Evolutionary conservation across 1,140 invertebrate species (phyloP).

Genomic region (Arctopsyche grandis): DNA sequence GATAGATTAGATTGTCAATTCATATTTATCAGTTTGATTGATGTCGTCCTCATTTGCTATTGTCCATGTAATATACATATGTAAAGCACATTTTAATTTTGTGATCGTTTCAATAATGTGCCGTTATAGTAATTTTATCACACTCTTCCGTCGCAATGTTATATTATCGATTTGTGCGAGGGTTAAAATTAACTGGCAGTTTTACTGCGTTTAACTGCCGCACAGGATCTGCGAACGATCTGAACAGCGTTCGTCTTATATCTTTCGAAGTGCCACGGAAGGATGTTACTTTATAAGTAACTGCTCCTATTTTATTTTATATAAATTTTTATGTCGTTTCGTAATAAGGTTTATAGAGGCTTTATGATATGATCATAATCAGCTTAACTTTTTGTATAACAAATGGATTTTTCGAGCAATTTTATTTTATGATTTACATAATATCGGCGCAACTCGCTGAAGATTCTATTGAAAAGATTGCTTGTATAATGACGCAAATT

Average conservation of each 20-base stretch:
- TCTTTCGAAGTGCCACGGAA: neutral
- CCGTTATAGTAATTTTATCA: conserved; percentile 17
- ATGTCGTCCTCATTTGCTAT: neutral
- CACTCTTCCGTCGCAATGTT: neutral
- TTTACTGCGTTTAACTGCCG: neutral
- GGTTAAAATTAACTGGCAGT: conserved; percentile 15
- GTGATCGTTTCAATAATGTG: neutral
- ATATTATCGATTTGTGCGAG: conserved; percentile 6
- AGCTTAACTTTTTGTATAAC: no score
- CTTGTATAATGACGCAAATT: no score
- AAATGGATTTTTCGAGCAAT: no score
- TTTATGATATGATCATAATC: neutral
- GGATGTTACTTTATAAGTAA: neutral
- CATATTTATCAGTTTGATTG: conserved; percentile 21
- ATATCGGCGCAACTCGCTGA: neutral
- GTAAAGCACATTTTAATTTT: conserved; percentile 4
- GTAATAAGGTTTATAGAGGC: no score
- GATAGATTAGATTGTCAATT: neutral
- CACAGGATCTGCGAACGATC: neutral
- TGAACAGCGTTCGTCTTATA: conserved; percentile 15
- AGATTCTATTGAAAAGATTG: neutral
- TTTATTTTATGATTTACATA: no score
- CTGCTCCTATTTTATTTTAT: neutral
- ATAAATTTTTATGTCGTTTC: neutral
- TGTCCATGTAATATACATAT: neutral